phyloP scores from a whole-genome alignment of 23 tunicate genomes.

The Trididemnum nubilum region DNA sequence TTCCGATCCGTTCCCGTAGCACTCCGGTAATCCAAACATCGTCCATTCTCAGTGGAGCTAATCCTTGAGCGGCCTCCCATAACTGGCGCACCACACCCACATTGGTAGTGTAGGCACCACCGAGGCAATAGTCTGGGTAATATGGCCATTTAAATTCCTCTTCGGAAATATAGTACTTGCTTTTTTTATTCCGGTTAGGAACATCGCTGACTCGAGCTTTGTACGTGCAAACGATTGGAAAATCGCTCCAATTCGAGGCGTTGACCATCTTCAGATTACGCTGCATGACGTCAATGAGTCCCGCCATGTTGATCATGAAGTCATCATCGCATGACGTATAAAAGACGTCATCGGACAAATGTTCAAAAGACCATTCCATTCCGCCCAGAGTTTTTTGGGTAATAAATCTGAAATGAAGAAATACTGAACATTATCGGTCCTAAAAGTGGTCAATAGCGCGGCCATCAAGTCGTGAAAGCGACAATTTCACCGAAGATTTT shows the following conservation, averaged over 20 bases:
- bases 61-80: neutral
- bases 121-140: neutral
- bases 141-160: constrained; percentile 9
- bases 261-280: neutral
- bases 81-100: neutral
- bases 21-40: no score
- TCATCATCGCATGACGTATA: no score
- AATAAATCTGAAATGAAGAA: neutral
- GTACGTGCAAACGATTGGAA: constrained; percentile 8
- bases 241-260: neutral
- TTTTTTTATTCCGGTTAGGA: neutral
- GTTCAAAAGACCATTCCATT: constrained; percentile 1
- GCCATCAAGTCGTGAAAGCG: no score
- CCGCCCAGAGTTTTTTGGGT: constrained; percentile 1
- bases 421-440: no score
- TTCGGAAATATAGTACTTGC: constrained; percentile 2
- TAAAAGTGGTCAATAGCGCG: no score
- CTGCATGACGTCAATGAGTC: neutral
- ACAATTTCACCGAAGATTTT: no score
- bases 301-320: no score
- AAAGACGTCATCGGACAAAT: no score
- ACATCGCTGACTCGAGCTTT: neutral
- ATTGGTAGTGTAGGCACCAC: no score
- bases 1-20: constrained; percentile 1
- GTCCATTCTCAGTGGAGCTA: neutral